Percentiles rank a stretch among this genome's conserved stretches.
phyloP scores from a whole-genome alignment of 2,797 vertebrate genomes.

The Sebastes paucispinis region DNA sequence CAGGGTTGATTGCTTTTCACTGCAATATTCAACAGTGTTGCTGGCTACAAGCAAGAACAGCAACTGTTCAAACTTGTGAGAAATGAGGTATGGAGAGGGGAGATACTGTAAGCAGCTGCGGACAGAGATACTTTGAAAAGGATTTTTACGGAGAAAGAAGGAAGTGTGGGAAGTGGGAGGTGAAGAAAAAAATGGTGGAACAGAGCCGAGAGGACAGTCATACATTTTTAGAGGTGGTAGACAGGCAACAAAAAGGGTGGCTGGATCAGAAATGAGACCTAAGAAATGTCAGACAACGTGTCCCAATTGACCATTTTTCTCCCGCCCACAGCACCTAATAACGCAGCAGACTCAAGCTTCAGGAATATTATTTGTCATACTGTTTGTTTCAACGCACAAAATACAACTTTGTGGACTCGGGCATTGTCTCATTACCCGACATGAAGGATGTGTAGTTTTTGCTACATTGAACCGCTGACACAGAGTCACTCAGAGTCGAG shows the following conservation, averaged over 20 bases:
- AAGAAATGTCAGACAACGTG: slow-evolving; percentile 22
- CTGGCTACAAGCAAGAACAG: not conserved
- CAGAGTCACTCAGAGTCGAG: not conserved
- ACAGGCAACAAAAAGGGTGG: slow-evolving; percentile 11
- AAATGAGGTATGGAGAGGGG: not conserved
- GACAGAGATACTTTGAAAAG: not conserved
- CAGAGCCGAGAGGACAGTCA: slow-evolving; percentile 4
- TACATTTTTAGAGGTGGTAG: slow-evolving; percentile 19
- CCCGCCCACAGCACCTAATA: not conserved
- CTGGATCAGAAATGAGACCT: not conserved
- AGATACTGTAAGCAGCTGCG: not conserved
- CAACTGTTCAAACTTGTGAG: not conserved
- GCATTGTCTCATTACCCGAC: slow-evolving; percentile 9
- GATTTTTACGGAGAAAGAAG: not conserved
- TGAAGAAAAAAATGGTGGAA: not conserved
- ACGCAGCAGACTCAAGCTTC: not conserved
- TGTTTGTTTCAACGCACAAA: not conserved
- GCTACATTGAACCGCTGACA: slow-evolving; percentile 13
- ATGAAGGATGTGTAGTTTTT: not conserved
- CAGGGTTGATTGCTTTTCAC: slow-evolving; percentile 20
- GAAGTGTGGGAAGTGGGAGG: not conserved
- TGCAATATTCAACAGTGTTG: not conserved
- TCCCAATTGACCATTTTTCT: slow-evolving; percentile 1
- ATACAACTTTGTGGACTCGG: not conserved
- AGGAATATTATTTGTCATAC: not conserved